Evolutionary conservation across 2,797 vertebrate genomes (phyloP), one percentile per base, ranked within the genome.

Genomic region (Lutjanus campechanus): DNA sequence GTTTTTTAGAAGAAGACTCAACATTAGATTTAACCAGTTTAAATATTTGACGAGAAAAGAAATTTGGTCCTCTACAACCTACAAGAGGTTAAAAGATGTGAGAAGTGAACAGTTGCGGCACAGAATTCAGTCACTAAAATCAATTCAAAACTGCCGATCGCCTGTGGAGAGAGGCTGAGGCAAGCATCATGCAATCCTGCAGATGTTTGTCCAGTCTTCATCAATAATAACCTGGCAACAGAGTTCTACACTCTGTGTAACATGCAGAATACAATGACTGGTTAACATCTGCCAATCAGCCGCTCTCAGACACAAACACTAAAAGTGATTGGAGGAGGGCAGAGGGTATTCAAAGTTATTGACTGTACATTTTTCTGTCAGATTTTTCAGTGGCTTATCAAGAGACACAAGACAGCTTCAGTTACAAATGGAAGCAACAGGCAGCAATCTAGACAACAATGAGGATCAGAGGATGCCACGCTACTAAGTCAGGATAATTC

Each of bases 111-210:
- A 9, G 29, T 1, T 19, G 47, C 15, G 41, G 4, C 41, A 76
- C 12, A n/a, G 62, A 36, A 47, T 44, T 40, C 17, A 63, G 56
- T 63, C 19, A 65, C 13, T 51, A 13, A 53, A 77, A 56, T 69
- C 43, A 69, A 25, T 51, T 11, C 12, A 19, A 8, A 61, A 63
- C 19, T 25, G 22, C 8, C 1, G 13, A 15, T 51, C 5, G 1
- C 55, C 17, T 16, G 49, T 53, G 5, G 10, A 61, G 17, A 51
- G 12, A 70, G 29, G 44, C 0, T 40, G 17, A 43, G 16, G 13
- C 8, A 25, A 11, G n/a, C 54, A 20, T 16, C 36, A 15, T 17
- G 20, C 17, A 25, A 1, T n/a, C 43, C 36, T 65, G 29, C 10
- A 15, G 19, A 29, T n/a, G 17, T 62, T 20, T 63, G 7, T 55